These are phyloP conservation scores for Benthosema pterotum DNA, from an alignment of 2,797 vertebrate genomes.

Conservation along the genomic window DNA sequence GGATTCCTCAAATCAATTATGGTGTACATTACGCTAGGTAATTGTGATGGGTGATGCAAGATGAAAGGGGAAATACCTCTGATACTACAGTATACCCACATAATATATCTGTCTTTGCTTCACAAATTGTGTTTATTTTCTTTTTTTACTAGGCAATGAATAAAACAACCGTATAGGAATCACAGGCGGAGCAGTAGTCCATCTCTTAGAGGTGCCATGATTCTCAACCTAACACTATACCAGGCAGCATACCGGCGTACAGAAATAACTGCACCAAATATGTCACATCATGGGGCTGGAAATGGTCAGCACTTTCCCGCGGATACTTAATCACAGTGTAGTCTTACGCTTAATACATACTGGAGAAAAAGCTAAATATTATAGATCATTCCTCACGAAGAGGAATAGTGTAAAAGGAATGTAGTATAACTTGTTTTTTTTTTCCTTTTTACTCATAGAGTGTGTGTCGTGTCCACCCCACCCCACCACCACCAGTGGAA, in stretches of 20 bases:
- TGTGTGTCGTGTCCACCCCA: constrained; percentile 9
- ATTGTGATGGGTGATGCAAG: constrained; percentile 42
- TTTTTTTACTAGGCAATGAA: constrained; percentile 26
- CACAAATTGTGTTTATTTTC: constrained; percentile 25
- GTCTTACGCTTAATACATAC: constrained; percentile 74
- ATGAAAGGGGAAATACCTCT: constrained; percentile 20
- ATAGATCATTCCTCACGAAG: constrained; percentile 69
- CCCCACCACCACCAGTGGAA: constrained; percentile 49
- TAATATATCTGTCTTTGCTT: constrained; percentile 48
- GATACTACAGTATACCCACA: constrained; percentile 35
- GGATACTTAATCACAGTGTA: constrained; percentile 73
- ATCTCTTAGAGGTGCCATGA: constrained; percentile 63
- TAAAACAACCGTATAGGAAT: constrained; percentile 30
- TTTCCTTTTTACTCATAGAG: constrained; percentile 34
- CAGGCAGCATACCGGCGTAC: constrained; percentile 40
- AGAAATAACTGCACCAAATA: constrained; percentile 76
- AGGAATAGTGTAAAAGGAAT: constrained; percentile 61
- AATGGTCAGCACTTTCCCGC: constrained; percentile 77
- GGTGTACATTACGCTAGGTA: constrained; percentile 51
- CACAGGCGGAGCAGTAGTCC: constrained; percentile 38
- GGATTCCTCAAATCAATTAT: constrained; percentile 48
- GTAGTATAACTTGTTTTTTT: constrained; percentile 70
- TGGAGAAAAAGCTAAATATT: constrained; percentile 74
- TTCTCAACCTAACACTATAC: constrained; percentile 51
- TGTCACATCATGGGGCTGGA: constrained; percentile 70